These are phyloP conservation scores for Lepilemur ruficaudatus DNA, from an alignment of 2,797 vertebrate species.

Conservation along the genomic window DNA sequence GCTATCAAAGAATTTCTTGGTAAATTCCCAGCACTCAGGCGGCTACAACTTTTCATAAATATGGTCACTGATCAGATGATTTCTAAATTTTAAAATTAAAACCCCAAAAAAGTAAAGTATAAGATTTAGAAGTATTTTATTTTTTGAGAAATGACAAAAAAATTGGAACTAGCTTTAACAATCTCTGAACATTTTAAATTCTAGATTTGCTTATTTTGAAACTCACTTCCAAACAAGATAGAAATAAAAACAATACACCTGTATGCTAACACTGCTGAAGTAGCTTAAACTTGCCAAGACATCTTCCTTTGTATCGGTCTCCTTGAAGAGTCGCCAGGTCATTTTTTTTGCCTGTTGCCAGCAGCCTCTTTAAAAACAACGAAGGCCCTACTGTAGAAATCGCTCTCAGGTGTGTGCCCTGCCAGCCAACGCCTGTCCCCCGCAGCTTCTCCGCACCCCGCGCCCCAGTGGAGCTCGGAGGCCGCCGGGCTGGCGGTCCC, in stretches of 20 bases:
- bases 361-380: neutral
- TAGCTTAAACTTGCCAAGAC: neutral
- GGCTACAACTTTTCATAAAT: slow-evolving; percentile 5
- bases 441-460: slow-evolving; percentile 12
- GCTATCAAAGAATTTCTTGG: neutral
- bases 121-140: slow-evolving; percentile 2
- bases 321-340: neutral
- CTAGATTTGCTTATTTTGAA: slow-evolving; percentile 42
- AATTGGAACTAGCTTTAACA: slow-evolving; percentile 26
- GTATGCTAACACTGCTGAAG: neutral
- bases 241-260: neutral
- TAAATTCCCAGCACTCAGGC: neutral
- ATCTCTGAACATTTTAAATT: slow-evolving; percentile 43
- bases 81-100: slow-evolving; percentile 10
- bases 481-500: neutral
- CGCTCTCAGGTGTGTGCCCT: slow-evolving; percentile 53
- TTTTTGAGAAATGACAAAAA: slow-evolving; percentile 50
- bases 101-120: neutral
- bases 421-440: slow-evolving; percentile 28
- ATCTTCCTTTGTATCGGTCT: neutral
- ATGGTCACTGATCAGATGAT: neutral
- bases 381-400: slow-evolving; percentile 33
- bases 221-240: slow-evolving; percentile 36
- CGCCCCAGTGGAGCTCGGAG: neutral
- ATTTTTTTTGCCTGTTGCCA: neutral